Conservation (phyloP, 2,113 vertebrate species). For the Scomber japonicus region DNA sequence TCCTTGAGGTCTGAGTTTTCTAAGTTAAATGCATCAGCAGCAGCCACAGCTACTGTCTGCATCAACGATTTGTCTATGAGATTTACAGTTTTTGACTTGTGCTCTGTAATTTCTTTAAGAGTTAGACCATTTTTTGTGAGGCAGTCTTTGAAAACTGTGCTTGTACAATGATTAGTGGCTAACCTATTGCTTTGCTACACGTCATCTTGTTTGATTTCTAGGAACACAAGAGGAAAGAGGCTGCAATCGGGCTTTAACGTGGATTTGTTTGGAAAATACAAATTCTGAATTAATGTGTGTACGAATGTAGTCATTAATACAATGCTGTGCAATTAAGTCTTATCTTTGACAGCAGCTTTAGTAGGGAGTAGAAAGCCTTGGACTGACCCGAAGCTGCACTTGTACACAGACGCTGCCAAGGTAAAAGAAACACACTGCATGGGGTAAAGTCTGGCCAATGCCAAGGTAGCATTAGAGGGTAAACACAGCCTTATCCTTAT, state of each 20-base stretch:
- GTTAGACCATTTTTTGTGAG: neutral
- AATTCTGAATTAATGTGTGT: neutral
- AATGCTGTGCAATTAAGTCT: conserved; percentile 26
- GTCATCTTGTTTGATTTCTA: no score
- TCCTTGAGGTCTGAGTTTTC: conserved; percentile 2
- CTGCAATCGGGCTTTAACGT: neutral
- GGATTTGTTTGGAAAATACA: neutral
- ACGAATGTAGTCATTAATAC: conserved; percentile 23
- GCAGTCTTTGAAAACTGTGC: neutral
- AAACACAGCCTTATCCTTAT: conserved; percentile 75
- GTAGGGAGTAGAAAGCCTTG: conserved; percentile 51
- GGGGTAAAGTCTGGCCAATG: conserved; percentile 62
- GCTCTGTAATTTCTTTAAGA: conserved; percentile 33
- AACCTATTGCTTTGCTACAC: neutral
- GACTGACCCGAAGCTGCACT: conserved; percentile 61
- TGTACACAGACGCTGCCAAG: conserved; percentile 58
- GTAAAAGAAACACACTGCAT: conserved; percentile 66
- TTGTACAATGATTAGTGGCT: conserved; percentile 1
- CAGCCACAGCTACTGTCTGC: conserved; percentile 21
- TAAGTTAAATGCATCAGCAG: conserved; percentile 30
- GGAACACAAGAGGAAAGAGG: neutral
- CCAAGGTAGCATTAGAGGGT: conserved; percentile 68
- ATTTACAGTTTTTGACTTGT: conserved; percentile 37
- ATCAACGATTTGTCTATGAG: conserved; percentile 19
- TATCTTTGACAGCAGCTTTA: conserved; percentile 58